Evolutionary conservation across 2,113 vertebrate genomes (phyloP).

Genomic region (Cavia porcellus): DNA sequence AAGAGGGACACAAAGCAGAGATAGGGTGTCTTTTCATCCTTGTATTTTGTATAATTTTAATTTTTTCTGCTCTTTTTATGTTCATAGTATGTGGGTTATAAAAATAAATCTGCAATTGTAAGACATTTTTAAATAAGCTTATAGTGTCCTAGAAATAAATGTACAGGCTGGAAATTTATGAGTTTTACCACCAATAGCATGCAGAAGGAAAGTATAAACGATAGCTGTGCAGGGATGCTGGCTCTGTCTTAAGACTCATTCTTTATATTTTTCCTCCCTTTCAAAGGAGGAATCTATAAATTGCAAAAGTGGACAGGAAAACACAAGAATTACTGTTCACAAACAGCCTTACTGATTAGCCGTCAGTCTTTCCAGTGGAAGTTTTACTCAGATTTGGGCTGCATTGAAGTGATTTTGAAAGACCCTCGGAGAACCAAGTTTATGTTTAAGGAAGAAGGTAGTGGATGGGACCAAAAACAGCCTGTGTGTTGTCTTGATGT

Average conservation of each 20-base stretch:
- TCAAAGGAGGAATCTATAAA: slow-evolving; percentile 24
- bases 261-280: not conserved
- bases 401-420: not conserved
- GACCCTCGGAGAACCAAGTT: not conserved
- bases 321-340: not conserved
- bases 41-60: slow-evolving; percentile 8
- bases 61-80: not conserved
- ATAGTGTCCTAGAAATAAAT: not conserved
- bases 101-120: not conserved
- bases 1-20: not conserved
- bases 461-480: not conserved
- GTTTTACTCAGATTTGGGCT: not conserved
- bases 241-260: not conserved
- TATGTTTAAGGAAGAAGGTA: not conserved
- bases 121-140: slow-evolving; percentile 9
- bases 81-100: not conserved
- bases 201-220: not conserved
- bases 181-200: not conserved
- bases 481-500: not conserved
- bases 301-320: not conserved
- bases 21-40: not conserved
- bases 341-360: not conserved
- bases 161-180: not conserved
- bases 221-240: not conserved
- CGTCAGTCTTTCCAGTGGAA: not conserved